Evolutionary conservation across 2,113 vertebrate genomes (phyloP), one percentile per base, ranked within the genome.

Genomic region (Coryphaenoides rupestris): DNA sequence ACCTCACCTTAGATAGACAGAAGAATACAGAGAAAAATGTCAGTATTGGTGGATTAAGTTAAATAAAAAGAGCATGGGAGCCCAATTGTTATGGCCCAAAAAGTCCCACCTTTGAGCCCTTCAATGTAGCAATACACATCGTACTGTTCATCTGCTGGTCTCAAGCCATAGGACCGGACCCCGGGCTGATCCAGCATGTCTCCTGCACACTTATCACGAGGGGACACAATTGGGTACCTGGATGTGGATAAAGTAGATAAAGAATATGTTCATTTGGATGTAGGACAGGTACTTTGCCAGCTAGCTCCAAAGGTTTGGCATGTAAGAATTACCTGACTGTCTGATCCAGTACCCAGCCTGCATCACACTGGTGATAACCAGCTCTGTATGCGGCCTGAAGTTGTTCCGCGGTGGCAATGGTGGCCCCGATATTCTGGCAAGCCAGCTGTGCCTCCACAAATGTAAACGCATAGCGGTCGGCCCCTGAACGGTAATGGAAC

Each of bases 271-370:
- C 6, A 10, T 13, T 40, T 40, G 33, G 33, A 40, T 40, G 7
- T 7, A 12, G 33, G 9, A 40, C 13, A 12, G 33, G 6, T 40
- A 40, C 33, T 40, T 2, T 12, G 13, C 33, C 9, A 40, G 33
- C 33, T 40, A 40, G 33, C 33, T 40, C 33, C 13, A 12, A 40
- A 40, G 33, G 33, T 12, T 13, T 40, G 13, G 33, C 7, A 12
- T 40, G 33, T 55, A 16, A 52, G 4, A 33, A 62, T 81, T 87
- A 98, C 96, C 96, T 95, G 67, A 98, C 95, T 0, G 93, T 95
- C 91, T 98, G 96, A 83, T 99, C 96, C 72, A 75, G 85, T 68
- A 98, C 85, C 96, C 96, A 99, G 72, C 96, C 96, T 0, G 96
- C 96, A 1, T 98, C 93, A 23, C 96, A 99, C 60, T 94, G 95